These are phyloP conservation scores for Rotaria magnacalcarata DNA, from an alignment of 2,888 invertebrate genomes.

Conservation along the genomic window DNA sequence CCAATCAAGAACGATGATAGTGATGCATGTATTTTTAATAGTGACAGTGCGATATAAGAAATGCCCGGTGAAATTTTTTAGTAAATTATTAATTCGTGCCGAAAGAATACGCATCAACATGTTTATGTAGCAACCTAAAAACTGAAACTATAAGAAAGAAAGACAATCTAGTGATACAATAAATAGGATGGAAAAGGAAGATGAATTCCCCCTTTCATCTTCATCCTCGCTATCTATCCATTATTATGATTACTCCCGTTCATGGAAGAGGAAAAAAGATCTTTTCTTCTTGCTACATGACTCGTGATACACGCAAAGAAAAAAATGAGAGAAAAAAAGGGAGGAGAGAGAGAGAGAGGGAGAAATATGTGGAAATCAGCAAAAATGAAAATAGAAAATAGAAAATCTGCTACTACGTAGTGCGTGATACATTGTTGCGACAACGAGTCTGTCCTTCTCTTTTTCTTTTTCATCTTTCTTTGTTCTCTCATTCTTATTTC, in stretches of 20 bases:
- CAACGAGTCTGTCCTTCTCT: not conserved
- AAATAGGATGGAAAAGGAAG: not conserved
- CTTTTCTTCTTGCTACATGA: constrained; percentile 5
- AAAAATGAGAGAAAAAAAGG: not conserved
- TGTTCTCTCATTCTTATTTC: not conserved
- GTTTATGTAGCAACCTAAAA: not conserved
- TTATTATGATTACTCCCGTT: not conserved
- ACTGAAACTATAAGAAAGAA: not conserved
- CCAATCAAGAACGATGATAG: not conserved
- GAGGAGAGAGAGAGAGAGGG: not conserved
- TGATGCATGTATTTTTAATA: not conserved
- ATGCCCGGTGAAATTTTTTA: not conserved
- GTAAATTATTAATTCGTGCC: not conserved
- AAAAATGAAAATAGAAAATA: constrained; percentile 10
- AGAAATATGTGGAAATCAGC: not conserved
- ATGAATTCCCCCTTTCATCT: not conserved
- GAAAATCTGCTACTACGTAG: constrained; percentile 6
- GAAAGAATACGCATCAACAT: not conserved
- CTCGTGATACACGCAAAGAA: not conserved
- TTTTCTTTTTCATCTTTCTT: not conserved
- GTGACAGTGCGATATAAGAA: not conserved
- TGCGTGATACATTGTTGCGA: not conserved
- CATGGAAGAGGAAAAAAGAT: not conserved
- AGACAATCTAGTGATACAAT: not conserved
- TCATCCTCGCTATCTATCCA: not conserved